Evolutionary conservation across 2,888 invertebrate species (phyloP).

Genomic region (Diarsia brunnea): DNA sequence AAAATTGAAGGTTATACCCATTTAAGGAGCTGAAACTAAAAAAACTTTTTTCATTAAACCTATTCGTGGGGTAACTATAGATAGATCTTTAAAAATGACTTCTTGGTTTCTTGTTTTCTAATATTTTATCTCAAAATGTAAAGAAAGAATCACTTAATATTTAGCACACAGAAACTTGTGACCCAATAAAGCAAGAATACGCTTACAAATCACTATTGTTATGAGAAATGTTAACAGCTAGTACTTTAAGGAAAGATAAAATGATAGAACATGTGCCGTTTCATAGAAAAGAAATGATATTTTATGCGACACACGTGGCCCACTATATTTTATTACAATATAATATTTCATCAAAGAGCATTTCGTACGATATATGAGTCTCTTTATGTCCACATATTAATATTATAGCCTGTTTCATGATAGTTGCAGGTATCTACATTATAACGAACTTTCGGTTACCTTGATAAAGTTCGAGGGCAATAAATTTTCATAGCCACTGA

Average conservation of each 20-base stretch:
- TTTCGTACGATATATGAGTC: conserved; percentile 33
- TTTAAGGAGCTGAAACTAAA: too few relatives aligned
- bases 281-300: conserved; percentile 35
- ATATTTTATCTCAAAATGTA: too few relatives aligned
- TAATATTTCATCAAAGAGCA: conserved; percentile 43
- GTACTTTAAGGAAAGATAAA: conserved; percentile 19
- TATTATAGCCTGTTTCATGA: conserved; percentile 37
- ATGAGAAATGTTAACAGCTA: conserved; percentile 31
- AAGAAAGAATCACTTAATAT: neutral
- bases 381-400: conserved; percentile 48
- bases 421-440: conserved; percentile 32
- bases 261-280: conserved; percentile 16
- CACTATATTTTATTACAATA: conserved; percentile 34
- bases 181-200: conserved; percentile 2
- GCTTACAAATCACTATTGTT: neutral
- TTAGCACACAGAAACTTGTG: neutral
- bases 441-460: conserved; percentile 34
- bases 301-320: conserved; percentile 45
- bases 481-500: conserved; percentile 49
- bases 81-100: too few relatives aligned
- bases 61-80: too few relatives aligned
- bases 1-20: too few relatives aligned
- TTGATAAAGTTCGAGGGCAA: conserved; percentile 48
- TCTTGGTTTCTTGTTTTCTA: too few relatives aligned
- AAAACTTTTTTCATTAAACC: too few relatives aligned